Evolutionary conservation across 2,888 invertebrate species (phyloP).

Genomic region (Craniophora ligustri): DNA sequence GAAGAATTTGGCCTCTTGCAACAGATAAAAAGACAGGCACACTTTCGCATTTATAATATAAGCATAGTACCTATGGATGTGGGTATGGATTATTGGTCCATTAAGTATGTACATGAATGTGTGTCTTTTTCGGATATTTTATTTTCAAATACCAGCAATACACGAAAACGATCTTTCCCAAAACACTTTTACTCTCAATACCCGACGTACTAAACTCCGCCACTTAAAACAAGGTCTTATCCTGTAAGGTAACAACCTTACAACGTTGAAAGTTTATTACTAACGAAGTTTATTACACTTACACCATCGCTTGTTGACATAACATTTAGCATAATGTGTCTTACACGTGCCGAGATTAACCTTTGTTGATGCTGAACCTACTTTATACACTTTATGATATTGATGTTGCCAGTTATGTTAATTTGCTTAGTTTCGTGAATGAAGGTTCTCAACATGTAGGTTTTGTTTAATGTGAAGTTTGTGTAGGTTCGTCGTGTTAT

Average conservation of each 20-base stretch:
- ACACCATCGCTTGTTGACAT: conserved; percentile 41
- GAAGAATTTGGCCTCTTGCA: too few relatives aligned
- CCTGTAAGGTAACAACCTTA: not conserved
- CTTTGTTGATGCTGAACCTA: conserved; percentile 34
- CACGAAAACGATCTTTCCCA: not conserved
- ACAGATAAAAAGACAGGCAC: too few relatives aligned
- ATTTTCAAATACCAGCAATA: too few relatives aligned
- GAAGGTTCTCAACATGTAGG: too few relatives aligned
- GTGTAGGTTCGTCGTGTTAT: too few relatives aligned
- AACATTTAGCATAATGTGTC: conserved; percentile 47
- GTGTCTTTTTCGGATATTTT: too few relatives aligned
- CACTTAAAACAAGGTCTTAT: conserved; percentile 1
- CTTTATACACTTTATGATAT: conserved; percentile 44
- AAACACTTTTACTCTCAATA: not conserved
- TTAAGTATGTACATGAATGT: too few relatives aligned
- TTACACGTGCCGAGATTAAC: conserved; percentile 45
- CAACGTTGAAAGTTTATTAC: conserved; percentile 10
- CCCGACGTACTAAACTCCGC: not conserved
- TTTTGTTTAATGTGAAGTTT: too few relatives aligned
- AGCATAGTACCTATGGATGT: too few relatives aligned
- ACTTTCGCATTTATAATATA: too few relatives aligned
- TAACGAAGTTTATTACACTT: conserved; percentile 46
- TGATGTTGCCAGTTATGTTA: conserved; percentile 46
- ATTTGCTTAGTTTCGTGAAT: conserved; percentile 19
- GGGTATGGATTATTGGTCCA: too few relatives aligned